These are phyloP conservation scores for Tyria jacobaeae DNA, from an alignment of 2,888 invertebrate genomes.

Conservation along the genomic window DNA sequence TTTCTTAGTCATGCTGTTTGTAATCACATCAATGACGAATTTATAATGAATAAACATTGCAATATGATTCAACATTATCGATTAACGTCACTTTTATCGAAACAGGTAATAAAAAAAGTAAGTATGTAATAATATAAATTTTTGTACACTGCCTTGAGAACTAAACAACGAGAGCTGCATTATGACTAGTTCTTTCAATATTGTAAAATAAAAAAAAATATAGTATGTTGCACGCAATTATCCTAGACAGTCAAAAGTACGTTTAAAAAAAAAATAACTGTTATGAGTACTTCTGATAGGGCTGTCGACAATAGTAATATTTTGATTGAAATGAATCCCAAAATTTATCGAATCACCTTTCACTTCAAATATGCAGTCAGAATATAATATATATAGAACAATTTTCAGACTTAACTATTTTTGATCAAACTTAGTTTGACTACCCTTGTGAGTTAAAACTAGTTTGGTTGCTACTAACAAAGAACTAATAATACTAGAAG, in stretches of 20 bases:
- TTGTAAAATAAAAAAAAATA: not conserved
- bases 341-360: no score
- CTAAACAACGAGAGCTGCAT: not conserved
- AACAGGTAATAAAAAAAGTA: slow-evolving; percentile 3
- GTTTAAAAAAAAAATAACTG: no score
- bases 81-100: slow-evolving; percentile 4
- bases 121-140: not conserved
- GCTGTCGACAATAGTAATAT: no score
- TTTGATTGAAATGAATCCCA: no score
- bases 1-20: not conserved
- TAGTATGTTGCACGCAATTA: not conserved
- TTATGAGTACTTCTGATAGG: no score
- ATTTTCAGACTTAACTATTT: no score
- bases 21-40: slow-evolving; percentile 5
- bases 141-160: not conserved
- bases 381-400: no score
- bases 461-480: no score
- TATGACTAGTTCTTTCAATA: slow-evolving; percentile 6
- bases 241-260: no score
- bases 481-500: not conserved
- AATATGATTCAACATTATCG: slow-evolving; percentile 2
- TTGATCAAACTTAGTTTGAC: no score
- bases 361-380: no score
- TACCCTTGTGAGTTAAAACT: no score
- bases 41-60: not conserved